Evolutionary conservation across 2,888 invertebrate species (phyloP).

Genomic region (Ormyrus labotus): DNA sequence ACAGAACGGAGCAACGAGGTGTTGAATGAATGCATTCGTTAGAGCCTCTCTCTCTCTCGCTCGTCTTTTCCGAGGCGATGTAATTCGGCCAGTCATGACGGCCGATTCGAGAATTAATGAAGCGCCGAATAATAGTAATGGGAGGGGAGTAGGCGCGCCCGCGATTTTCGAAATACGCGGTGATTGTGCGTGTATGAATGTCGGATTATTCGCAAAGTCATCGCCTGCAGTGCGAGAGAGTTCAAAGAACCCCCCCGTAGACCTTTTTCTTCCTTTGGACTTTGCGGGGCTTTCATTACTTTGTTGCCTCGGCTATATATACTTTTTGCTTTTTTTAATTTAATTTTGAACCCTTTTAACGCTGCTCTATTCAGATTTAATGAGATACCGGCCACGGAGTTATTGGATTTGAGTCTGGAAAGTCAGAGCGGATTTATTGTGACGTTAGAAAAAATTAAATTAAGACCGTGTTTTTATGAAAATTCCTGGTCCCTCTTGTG

Average conservation of each 20-base stretch:
- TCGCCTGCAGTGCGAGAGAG: background rate
- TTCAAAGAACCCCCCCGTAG: background rate
- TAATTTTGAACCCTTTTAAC: background rate
- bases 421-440: too few relatives aligned
- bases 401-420: background rate
- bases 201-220: background rate
- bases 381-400: background rate
- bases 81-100: conserved; percentile 37
- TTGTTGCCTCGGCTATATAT: background rate
- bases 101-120: conserved; percentile 48
- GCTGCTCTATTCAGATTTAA: background rate
- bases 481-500: too few relatives aligned
- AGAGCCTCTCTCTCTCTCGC: conserved; percentile 8
- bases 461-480: too few relatives aligned
- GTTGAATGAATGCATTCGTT: conserved; percentile 47
- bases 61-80: conserved; percentile 17
- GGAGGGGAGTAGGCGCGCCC: background rate
- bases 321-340: background rate
- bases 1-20: too few relatives aligned
- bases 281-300: background rate
- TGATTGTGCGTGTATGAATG: background rate
- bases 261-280: background rate
- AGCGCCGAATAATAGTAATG: conserved; percentile 42
- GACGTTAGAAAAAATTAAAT: too few relatives aligned
- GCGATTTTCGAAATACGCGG: conserved; percentile 37